A percentile compares a stretch with the other conserved stretches of the same genome.
phyloP scores from a whole-genome alignment of 2,888 invertebrate genomes.

The Tenthredo scrophulariae region DNA sequence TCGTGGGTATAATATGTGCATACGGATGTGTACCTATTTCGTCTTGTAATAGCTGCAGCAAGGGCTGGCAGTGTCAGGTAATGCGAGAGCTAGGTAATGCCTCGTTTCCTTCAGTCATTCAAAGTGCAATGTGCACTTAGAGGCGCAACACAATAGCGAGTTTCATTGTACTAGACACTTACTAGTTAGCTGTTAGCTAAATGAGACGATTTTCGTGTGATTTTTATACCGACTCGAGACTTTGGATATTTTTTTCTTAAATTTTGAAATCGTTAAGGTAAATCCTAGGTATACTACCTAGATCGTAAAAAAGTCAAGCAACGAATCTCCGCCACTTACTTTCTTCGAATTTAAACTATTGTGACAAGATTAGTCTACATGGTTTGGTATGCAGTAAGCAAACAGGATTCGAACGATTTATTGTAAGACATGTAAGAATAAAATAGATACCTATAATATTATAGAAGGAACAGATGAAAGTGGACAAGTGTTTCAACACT shows the following conservation, averaged over 20 bases:
- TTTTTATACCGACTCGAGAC: neutral
- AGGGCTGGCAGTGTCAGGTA: constrained; percentile 7
- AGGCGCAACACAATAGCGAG: neutral
- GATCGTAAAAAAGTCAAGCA: neutral
- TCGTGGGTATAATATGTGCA: neutral
- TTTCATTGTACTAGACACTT: neutral
- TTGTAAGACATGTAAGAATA: neutral
- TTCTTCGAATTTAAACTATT: neutral
- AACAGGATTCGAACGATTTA: constrained; percentile 2
- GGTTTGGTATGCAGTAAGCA: constrained; percentile 1
- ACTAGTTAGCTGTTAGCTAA: neutral
- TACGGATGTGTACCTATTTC: neutral
- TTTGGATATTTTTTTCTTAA: neutral
- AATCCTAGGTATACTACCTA: too few relatives aligned
- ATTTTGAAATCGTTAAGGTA: neutral
- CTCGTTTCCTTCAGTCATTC: constrained; percentile 2
- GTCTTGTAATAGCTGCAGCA: constrained; percentile 15
- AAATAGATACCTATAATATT: neutral
- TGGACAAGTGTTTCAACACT: neutral
- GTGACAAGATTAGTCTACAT: neutral
- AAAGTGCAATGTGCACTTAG: neutral
- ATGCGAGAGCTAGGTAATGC: neutral
- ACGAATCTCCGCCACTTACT: neutral
- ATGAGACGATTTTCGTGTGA: neutral
- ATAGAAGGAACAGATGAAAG: neutral